Evolutionary conservation across 2,113 vertebrate species (phyloP), one percentile per base, ranked within the genome.

Genomic region (Zosterops hypoxanthus): DNA sequence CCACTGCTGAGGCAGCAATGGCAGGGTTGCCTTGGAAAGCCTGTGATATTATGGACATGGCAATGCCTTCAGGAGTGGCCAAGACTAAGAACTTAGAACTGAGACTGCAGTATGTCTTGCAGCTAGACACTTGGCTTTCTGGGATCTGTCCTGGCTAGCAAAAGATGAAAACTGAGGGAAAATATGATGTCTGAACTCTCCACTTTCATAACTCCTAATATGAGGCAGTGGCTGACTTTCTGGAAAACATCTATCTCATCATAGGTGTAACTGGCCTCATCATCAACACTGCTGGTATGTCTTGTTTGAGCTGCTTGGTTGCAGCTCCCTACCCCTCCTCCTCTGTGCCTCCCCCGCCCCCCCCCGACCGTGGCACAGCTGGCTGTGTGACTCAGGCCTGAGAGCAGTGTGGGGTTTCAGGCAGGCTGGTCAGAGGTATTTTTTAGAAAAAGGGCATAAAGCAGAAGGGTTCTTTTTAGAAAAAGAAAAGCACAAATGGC

Each of bases 171-270:
- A 60, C 39, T 39, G 31, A 91, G 66, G 91, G 80, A 94, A 92
- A 95, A 87, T 79, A 41, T 23, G 86, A 82, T 2, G 4, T 52
- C 34, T 61, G 28, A 84, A 21, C 19, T 41, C 34, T 72, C 34
- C 2, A 21, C 24, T 80, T 90, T 90, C 81, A 42, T 90, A 75
- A 59, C 61, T 82, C 17, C 31, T 92, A 49, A 50, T 56, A 50
- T 18, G 55, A 94, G 80, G 55, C 94, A 79, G 75, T 0, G 8
- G 71, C 75, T 88, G 92, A 36, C 53, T 92, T 88, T 79, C 60
- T 91, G 61, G 57, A 72, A 21, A 94, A 94, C 92, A 92, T 96
- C 88, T 97, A 94, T 50, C 94, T 90, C 95, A 84, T 97, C n/a
- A 49, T 1, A 90, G 69, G 61, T 71, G 65, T 65, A 73, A 57